phyloP scores from a whole-genome alignment of 2,888 invertebrate genomes.

The Eupithecia inturbata region DNA sequence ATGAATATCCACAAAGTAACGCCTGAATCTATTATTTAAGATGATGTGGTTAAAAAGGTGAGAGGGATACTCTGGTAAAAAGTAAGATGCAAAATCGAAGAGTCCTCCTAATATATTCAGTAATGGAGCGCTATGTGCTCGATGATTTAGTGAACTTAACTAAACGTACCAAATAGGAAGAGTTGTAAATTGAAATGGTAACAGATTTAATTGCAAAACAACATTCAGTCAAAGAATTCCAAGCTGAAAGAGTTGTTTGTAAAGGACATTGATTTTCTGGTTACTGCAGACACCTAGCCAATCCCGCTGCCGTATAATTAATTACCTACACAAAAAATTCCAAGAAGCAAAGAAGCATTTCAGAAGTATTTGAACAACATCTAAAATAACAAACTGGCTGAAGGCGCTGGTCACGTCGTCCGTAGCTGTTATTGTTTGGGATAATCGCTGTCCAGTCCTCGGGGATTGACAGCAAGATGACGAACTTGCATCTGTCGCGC shows the following conservation, averaged over 20 bases:
- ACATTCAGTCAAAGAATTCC: background rate
- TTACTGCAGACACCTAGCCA: background rate
- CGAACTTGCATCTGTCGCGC: conserved; percentile 74
- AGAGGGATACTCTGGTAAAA: background rate
- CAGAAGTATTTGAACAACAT: conserved; percentile 58
- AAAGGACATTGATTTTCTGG: conserved; percentile 9
- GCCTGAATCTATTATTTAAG: too few species aligned
- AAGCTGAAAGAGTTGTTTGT: conserved; percentile 12
- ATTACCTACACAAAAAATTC: conserved; percentile 36
- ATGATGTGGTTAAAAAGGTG: background rate
- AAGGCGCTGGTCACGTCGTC: conserved; percentile 51
- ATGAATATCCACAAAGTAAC: too few species aligned
- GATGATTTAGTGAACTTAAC: too few species aligned
- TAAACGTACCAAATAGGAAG: background rate
- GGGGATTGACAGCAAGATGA: conserved; percentile 57
- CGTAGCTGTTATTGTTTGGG: conserved; percentile 59
- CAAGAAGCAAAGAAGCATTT: conserved; percentile 42
- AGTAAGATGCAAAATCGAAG: background rate
- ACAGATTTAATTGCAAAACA: conserved; percentile 5
- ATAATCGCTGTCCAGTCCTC: conserved; percentile 62
- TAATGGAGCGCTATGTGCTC: too few species aligned
- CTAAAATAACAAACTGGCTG: conserved; percentile 67
- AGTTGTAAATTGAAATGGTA: conserved; percentile 4
- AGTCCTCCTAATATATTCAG: too few species aligned
- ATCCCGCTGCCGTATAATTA: conserved; percentile 17